phyloP scores from a whole-genome alignment of 2,797 vertebrate species.

The Pempheris klunzingeri region DNA sequence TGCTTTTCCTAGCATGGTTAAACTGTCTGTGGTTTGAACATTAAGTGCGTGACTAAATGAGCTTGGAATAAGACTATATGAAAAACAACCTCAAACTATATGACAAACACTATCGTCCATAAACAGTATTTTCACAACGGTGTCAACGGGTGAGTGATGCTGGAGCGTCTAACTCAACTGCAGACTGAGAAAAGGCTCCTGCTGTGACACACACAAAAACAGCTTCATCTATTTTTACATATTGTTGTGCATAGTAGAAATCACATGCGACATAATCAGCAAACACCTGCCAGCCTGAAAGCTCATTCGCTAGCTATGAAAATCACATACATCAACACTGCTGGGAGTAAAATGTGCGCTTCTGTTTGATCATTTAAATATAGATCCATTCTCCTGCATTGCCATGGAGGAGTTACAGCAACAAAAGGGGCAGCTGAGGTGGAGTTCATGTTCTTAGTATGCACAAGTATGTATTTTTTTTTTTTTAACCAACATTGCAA shows the following conservation, averaged over 20 bases:
- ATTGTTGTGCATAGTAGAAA: neutral
- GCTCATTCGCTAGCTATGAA: neutral
- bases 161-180: neutral
- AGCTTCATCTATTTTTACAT: slow-evolving; percentile 19
- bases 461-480: too few relatives aligned
- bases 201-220: slow-evolving; percentile 8
- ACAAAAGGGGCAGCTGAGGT: neutral
- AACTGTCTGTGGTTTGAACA: neutral
- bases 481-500: neutral
- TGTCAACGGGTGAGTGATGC: neutral
- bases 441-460: too few relatives aligned
- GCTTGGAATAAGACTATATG: neutral
- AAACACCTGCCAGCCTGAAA: slow-evolving; percentile 13
- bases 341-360: neutral
- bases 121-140: neutral
- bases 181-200: neutral
- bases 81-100: neutral
- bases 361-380: slow-evolving; percentile 33
- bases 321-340: neutral
- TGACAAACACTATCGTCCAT: too few relatives aligned
- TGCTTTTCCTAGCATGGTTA: neutral
- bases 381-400: slow-evolving; percentile 16
- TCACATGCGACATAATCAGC: slow-evolving; percentile 23
- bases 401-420: slow-evolving; percentile 5
- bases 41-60: neutral